Base-by-base conservation (phyloP, 2,113 vertebrate species). In the Chlorodrepanis virens region DNA sequence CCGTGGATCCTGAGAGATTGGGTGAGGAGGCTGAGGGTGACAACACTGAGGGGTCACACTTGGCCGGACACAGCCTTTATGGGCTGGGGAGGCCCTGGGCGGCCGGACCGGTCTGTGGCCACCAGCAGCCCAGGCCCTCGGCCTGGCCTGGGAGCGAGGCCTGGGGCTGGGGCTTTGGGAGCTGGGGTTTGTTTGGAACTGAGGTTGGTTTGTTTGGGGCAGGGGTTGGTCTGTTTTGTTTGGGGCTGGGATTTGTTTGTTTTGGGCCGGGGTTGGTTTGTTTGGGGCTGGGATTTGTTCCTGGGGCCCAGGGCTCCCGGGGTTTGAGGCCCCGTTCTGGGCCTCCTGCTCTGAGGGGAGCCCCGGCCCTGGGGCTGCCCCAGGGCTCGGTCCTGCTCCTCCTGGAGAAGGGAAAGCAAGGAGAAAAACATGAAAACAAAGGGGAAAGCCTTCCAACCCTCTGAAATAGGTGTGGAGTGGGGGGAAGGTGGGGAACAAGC, bases 361-460 rank as follows among this genome's bases (percentile, higher is more conserved):
- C 25, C n/a, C 28, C 0, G 0, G 75, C 5, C 33, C n/a, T 14
- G 11, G 1, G 12, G 8, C 4, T 6, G 47, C 12, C 15, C 5
- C 23, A 24, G 49, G 7, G 17, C 1, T 47, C 0, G 0, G 29
- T 24, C 5, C 65, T 35, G 20, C 47, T 61, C 17, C 20, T 68
- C 45, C 3, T 21, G 29, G 75, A 79, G 24, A 63, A 29, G 17
- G 11, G 25, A 79, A 14, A 56, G 10, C 7, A 44, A 83, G 13
- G 29, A 24, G 10, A 1, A 11, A 25, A 23, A 8, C 2, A 17
- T 3, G 6, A 44, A 28, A 23, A 50, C 49, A 25, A 25, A 20
- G 5, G 17, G 7, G n/a, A 75, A 56, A 49, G 8, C 8, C 25
- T 40, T 22, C 8, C 19, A 47, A n/a, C 7, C 2, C 3, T n/a